Percentiles rank a stretch among this genome's conserved stretches.
These are phyloP conservation scores for Ranitomeya imitator DNA, from an alignment of 2,113 vertebrate genomes.

Conservation along the genomic window DNA sequence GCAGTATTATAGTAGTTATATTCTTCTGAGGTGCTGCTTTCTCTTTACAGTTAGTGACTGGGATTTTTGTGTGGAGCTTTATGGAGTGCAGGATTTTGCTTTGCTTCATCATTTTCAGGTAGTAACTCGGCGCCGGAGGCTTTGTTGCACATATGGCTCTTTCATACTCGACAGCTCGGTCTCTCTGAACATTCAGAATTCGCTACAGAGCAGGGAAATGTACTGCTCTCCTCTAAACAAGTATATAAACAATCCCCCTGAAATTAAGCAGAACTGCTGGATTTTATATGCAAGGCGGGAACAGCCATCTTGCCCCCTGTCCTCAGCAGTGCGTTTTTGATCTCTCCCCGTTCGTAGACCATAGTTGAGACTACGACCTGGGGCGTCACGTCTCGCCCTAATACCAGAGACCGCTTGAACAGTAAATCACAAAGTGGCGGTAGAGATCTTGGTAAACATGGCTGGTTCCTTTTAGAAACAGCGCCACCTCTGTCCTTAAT, in stretches of 20 bases:
- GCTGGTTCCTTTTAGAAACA: too few species aligned
- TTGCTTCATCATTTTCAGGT: neutral
- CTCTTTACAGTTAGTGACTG: neutral
- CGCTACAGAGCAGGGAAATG: neutral
- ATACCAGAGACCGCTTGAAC: too few species aligned
- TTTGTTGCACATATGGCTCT: neutral
- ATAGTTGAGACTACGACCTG: too few species aligned
- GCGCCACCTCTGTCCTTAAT: too few species aligned
- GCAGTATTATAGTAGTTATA: constrained; percentile 1
- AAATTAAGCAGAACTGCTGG: neutral
- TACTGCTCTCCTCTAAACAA: neutral
- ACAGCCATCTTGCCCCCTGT: neutral
- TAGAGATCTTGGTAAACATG: too few species aligned
- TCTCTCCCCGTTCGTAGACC: too few species aligned
- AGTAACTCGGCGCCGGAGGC: neutral
- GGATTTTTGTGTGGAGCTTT: neutral
- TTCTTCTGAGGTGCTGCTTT: neutral
- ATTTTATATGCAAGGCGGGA: neutral
- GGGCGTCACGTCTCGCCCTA: too few species aligned
- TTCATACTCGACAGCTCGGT: neutral
- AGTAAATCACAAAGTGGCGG: too few species aligned
- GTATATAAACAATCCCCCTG: neutral
- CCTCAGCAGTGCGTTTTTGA: too few species aligned
- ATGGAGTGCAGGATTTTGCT: neutral
- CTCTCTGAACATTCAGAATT: neutral